Conservation (phyloP, 2,888 invertebrate genomes). For the Amphipyra berbera region DNA sequence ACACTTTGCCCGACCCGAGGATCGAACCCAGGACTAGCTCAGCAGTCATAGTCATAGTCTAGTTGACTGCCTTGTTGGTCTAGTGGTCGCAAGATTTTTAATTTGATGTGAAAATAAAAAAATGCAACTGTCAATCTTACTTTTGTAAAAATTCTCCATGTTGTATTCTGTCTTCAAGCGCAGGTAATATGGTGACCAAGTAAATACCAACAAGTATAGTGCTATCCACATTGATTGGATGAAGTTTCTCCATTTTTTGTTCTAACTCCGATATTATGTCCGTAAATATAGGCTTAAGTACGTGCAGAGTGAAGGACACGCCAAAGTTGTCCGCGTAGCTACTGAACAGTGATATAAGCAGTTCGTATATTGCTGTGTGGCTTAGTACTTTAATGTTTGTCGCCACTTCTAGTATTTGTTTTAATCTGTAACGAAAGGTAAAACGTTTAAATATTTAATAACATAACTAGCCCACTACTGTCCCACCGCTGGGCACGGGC, state of each 20-base stretch:
- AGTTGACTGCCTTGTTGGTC: too few species aligned
- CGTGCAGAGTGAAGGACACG: conserved; percentile 88
- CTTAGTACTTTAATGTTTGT: conserved; percentile 76
- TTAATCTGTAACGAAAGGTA: conserved; percentile 75
- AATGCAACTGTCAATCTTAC: conserved; percentile 73
- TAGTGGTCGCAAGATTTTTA: too few species aligned
- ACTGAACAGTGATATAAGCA: conserved; percentile 77
- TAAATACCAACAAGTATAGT: conserved; percentile 91
- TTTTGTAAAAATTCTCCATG: conserved; percentile 90
- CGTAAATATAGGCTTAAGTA: conserved; percentile 90
- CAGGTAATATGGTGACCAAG: conserved; percentile 88
- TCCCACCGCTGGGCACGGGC: too few species aligned
- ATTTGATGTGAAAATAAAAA: neutral
- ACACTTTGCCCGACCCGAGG: too few species aligned
- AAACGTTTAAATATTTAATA: too few species aligned
- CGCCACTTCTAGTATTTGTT: conserved; percentile 79
- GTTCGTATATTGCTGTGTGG: conserved; percentile 77
- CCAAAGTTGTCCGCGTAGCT: conserved; percentile 92
- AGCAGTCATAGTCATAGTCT: too few species aligned
- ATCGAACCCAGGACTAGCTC: too few species aligned
- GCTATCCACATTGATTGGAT: conserved; percentile 86
- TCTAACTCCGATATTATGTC: conserved; percentile 90
- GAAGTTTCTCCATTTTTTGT: conserved; percentile 90
- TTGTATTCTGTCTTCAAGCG: conserved; percentile 85
- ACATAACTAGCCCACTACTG: too few species aligned